Evolutionary conservation across 1,140 invertebrate species (phyloP), one percentile per base, ranked within the genome.

Genomic region (Zaprionus taronus): DNA sequence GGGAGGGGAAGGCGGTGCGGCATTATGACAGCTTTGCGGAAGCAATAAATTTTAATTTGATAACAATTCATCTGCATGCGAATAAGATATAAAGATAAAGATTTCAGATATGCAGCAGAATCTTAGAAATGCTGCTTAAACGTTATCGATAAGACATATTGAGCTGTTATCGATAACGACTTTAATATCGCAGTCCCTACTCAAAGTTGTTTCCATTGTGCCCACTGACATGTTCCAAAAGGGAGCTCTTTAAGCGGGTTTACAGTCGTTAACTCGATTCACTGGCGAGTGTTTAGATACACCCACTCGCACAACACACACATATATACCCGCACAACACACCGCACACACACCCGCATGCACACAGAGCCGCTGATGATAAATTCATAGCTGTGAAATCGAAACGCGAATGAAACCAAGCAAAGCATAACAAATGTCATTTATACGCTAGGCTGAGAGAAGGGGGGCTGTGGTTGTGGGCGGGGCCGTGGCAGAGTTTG

Each of bases 31-130:
- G 63, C 82, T 84, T 81, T 85, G 82, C 82, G 80, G 65, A 79
- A 77, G 82, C 79, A 85, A 84, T 84, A 84, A 84, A 84, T 84
- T 84, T 85, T 81, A 84, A 84, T 84, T 84, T 84, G 68, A 64
- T 73, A 64, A 69, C 80, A 84, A 79, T 78, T 68, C 81, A 81
- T 77, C 74, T 65, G 82, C 81, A 84, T 81, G 74, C 62, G 81
- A 71, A 81, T 79, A 64, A 56, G 14, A 67, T 14, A 56, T 26
- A 58, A 24, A 34, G 31, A 67, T 56, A 58, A 15, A 53, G 28
- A 57, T 67, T 67, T 31, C 34, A 80, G 78, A 80, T 83, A 73
- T 77, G 77, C 31, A 36, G 70, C 73, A 77, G 6, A n/a, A 41
- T 7, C 38, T 41, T 6, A 41, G 5, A 41, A 6, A 41, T 41